phyloP scores from a whole-genome alignment of 2,113 vertebrate species.

The Pontoporia blainvillei region DNA sequence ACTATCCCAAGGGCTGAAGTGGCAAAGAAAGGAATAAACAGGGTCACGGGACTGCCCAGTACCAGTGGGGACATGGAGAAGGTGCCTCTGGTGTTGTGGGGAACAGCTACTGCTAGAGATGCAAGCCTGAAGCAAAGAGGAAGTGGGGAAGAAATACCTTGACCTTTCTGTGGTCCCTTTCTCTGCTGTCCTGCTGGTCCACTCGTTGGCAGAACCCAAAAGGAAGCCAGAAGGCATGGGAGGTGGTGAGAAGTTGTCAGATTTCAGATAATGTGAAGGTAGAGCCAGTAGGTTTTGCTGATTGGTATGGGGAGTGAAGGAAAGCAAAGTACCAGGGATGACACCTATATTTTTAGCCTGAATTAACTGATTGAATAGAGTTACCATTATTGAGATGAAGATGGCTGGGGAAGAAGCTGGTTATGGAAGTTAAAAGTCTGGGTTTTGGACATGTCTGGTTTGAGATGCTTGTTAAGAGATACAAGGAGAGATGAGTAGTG shows the following conservation, averaged over 20 bases:
- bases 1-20: neutral
- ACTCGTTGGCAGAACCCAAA: neutral
- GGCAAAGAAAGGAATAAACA: neutral
- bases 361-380: neutral
- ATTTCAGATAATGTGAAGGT: neutral
- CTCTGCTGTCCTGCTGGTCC: neutral
- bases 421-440: neutral
- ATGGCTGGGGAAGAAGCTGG: neutral
- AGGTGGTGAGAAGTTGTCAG: neutral
- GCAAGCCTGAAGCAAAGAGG: neutral
- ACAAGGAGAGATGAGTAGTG: neutral
- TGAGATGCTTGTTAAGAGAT: neutral
- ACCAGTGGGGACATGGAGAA: neutral
- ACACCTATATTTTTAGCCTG: neutral
- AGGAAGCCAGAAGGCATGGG: neutral
- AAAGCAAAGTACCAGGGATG: neutral
- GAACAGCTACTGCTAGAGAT: neutral
- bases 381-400: neutral
- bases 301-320: neutral
- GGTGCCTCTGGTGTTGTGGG: neutral
- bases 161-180: neutral
- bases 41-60: neutral
- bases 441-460: neutral
- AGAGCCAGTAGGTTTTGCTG: neutral
- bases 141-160: neutral